phyloP scores from a whole-genome alignment of 1,140 invertebrate species.

The Chlorops oryzae region DNA sequence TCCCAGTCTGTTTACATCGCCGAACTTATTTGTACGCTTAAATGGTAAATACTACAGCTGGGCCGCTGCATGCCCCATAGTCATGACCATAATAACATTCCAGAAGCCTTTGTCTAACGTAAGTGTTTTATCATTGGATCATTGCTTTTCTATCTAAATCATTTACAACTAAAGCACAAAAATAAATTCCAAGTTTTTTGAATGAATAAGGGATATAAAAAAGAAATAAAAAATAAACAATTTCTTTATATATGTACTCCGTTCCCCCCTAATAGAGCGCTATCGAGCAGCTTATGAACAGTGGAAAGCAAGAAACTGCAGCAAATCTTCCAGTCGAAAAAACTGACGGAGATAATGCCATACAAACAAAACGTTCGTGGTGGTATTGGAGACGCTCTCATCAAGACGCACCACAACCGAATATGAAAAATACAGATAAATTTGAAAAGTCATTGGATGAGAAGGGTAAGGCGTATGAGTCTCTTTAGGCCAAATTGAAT shows the following conservation, averaged over 20 bases:
- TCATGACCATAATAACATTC: slow-evolving; percentile 78
- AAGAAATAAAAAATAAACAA: too few relatives aligned
- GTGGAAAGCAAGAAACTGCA: slow-evolving; percentile 11
- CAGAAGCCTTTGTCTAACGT: slow-evolving; percentile 62
- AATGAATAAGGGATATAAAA: too few relatives aligned
- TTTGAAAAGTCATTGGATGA: slow-evolving; percentile 11
- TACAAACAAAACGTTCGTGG: slow-evolving; percentile 56
- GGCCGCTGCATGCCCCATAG: slow-evolving; percentile 77
- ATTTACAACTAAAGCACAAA: too few relatives aligned
- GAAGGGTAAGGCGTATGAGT: not conserved
- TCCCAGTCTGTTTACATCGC: slow-evolving; percentile 71
- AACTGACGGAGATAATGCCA: slow-evolving; percentile 31
- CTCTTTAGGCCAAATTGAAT: not conserved
- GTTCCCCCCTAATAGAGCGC: slow-evolving; percentile 39
- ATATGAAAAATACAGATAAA: slow-evolving; percentile 24
- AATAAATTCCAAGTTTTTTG: too few relatives aligned
- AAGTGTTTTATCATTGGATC: too few relatives aligned
- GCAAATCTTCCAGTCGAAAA: slow-evolving; percentile 31
- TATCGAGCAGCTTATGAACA: slow-evolving; percentile 39
- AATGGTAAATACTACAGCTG: slow-evolving; percentile 85
- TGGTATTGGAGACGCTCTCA: slow-evolving; percentile 65
- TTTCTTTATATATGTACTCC: too few relatives aligned
- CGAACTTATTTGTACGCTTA: slow-evolving; percentile 81
- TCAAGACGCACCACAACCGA: slow-evolving; percentile 36
- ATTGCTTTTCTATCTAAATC: too few relatives aligned